phyloP scores from a whole-genome alignment of 1,140 invertebrate genomes.

The Drosophila truncata region DNA sequence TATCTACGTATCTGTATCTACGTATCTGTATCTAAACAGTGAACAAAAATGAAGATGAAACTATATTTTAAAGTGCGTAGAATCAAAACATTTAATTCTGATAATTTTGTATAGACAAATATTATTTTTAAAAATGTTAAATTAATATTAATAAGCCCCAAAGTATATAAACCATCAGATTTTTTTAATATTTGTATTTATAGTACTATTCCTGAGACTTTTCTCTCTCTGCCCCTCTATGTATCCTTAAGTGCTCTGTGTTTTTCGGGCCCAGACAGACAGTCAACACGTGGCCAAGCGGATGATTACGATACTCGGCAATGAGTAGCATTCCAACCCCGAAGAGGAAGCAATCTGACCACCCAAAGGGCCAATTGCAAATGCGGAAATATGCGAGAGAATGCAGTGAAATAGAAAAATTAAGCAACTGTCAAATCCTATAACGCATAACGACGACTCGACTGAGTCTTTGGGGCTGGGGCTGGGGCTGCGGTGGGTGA shows the following conservation, averaged over 20 bases:
- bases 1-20: neutral
- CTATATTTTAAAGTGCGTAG: too few species aligned
- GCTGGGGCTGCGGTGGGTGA: neutral
- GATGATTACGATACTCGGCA: slow-evolving; percentile 24
- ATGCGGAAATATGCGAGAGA: slow-evolving; percentile 62
- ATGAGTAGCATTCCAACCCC: slow-evolving; percentile 8
- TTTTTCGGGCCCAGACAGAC: slow-evolving; percentile 30
- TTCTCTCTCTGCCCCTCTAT: neutral
- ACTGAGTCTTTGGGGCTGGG: neutral
- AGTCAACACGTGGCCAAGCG: slow-evolving; percentile 55
- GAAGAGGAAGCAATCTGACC: slow-evolving; percentile 17
- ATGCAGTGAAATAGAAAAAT: slow-evolving; percentile 66
- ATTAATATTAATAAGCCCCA: too few species aligned
- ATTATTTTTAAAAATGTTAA: too few species aligned
- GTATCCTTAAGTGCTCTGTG: slow-evolving; percentile 19
- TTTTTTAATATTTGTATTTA: neutral
- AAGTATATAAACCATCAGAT: too few species aligned
- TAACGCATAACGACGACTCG: slow-evolving; percentile 54
- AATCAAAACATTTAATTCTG: too few species aligned
- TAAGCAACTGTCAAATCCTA: slow-evolving; percentile 68
- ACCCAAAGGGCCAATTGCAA: slow-evolving; percentile 46
- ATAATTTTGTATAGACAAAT: too few species aligned
- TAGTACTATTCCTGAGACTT: too few species aligned
- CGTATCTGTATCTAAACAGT: slow-evolving; percentile 1
- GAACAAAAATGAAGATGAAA: neutral